These are phyloP conservation scores for Lagodon rhomboides DNA, from an alignment of 2,797 vertebrate species.

Conservation along the genomic window DNA sequence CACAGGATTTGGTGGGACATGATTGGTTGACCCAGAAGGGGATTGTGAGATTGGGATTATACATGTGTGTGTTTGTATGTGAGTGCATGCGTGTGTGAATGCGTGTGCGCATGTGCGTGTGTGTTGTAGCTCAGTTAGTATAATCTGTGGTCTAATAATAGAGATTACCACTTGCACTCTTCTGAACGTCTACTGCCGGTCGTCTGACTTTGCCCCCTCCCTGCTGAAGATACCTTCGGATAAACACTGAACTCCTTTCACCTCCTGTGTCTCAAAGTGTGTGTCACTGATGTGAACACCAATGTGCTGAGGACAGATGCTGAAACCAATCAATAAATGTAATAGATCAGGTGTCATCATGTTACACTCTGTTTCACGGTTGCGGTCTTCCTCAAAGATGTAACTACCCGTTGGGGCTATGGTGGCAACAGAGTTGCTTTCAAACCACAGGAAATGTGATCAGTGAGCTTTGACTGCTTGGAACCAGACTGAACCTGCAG, in stretches of 20 bases:
- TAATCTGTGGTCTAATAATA: constrained; percentile 75
- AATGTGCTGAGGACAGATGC: neutral
- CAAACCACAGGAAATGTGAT: neutral
- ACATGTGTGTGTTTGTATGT: constrained; percentile 55
- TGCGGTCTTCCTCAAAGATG: neutral
- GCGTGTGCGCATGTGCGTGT: constrained; percentile 18
- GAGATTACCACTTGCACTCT: constrained; percentile 67
- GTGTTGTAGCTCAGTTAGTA: constrained; percentile 55
- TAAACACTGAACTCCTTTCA: constrained; percentile 35
- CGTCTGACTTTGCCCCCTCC: constrained; percentile 21
- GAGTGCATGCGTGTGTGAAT: constrained; percentile 12
- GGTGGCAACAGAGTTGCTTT: neutral
- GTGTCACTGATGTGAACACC: neutral
- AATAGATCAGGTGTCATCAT: neutral
- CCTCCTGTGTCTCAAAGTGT: constrained; percentile 4
- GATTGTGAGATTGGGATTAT: constrained; percentile 77
- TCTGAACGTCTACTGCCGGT: constrained; percentile 50
- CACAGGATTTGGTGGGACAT: constrained; percentile 61
- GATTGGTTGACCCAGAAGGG: constrained; percentile 72
- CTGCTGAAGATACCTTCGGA: constrained; percentile 8
- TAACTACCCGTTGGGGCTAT: too few species aligned
- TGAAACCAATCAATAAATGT: neutral
- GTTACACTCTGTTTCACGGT: neutral
- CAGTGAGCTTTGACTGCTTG: neutral
- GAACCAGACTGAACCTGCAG: neutral